Evolutionary conservation across 2,797 vertebrate species (phyloP).

Genomic region (Diplodus sargus): DNA sequence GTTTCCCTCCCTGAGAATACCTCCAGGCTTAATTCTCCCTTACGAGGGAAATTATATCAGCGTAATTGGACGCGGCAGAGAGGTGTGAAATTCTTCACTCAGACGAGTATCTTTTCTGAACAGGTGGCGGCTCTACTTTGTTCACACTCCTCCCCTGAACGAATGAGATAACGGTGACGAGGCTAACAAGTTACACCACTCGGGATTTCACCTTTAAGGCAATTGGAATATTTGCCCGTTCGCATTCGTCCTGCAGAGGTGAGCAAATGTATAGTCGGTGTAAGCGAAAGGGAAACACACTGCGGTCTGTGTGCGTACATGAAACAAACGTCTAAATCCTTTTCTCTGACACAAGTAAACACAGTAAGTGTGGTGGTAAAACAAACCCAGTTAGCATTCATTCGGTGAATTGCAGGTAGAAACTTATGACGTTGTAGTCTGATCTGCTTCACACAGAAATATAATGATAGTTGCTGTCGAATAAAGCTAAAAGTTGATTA

Average conservation of each 20-base stretch:
- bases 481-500: background rate
- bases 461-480: background rate
- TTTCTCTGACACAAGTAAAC: background rate
- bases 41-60: constrained; percentile 26
- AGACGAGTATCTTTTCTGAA: constrained; percentile 17
- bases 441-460: too few species aligned
- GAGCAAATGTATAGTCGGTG: background rate
- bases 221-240: background rate
- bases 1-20: constrained; percentile 11
- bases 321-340: background rate
- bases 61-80: constrained; percentile 29
- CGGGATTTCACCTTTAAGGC: constrained; percentile 27
- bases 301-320: background rate
- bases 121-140: constrained; percentile 24
- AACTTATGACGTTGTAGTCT: background rate
- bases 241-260: background rate
- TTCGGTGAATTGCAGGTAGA: background rate
- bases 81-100: constrained; percentile 17
- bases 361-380: background rate
- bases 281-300: background rate
- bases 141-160: constrained; percentile 37
- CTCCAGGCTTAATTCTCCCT: constrained; percentile 28
- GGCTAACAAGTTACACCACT: constrained; percentile 5
- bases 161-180: constrained; percentile 36
- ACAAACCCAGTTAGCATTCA: background rate